Base-by-base conservation (phyloP, 2,888 invertebrate genomes). In the Xylophagus ater region DNA sequence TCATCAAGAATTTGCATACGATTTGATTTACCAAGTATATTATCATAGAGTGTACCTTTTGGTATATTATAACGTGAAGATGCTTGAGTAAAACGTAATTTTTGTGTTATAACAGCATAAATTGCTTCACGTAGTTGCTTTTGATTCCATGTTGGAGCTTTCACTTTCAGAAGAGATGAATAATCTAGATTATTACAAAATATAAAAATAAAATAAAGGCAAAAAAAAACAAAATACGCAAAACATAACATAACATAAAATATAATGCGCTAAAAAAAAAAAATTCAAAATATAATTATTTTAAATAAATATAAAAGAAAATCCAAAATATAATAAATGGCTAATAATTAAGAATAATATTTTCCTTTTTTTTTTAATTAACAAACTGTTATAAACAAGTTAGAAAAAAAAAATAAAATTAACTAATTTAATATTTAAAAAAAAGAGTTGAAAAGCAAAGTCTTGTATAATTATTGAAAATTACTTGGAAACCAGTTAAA, bases 1-100 rank as follows among this genome's bases (percentile, higher is more conserved):
- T 81, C 80, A 53, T 80, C 80, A 44, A 82, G 63, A 0, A 81
- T 77, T 40, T 77, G 75, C 81, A 81, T 81, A 36, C 82, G 69
- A 60, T 80, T 81, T 7, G 79, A 77, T 64, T 82, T 82, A 4
- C 81, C 81, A 47, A 82, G 65, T 51, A 81, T 81, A 56, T 81
- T 82, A 63, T 82, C 81, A 64, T 82, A 82, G 23, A 82, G 67
- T 1, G 82, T 82, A 37, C 81, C 81, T 59, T 81, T 82, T 1
- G 81, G 82, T 56, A 82, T 81, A 43, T 77, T 75, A 64, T 73
- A 82, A 52, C 72, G 70, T 13, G 75, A 69, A 10, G 81, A 75
- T 1, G 82, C 81, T 60, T 81, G 80, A 4, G 82, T 81, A 64
- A 83, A 82, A 43, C 81, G 73, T 80, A 82, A 78, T 58, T 72